Evolutionary conservation across 1,140 invertebrate genomes (phyloP).

Genomic region (Drosophila trapezifrons): DNA sequence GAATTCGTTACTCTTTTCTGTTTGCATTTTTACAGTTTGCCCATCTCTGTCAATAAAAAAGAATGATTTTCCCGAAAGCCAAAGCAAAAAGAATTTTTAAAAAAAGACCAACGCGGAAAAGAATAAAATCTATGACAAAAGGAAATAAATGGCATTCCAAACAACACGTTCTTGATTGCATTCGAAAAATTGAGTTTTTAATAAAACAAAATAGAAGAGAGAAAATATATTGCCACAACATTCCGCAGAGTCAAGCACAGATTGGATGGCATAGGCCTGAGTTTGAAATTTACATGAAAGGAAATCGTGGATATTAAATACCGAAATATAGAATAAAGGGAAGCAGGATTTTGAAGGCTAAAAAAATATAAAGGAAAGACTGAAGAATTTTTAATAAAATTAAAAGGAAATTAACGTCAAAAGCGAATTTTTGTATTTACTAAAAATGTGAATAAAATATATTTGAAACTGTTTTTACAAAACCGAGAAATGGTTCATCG

Average conservation of each 20-base stretch:
- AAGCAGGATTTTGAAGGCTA: not conserved
- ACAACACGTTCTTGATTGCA: constrained; percentile 61
- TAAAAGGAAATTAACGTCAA: too few relatives aligned
- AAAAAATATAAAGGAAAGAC: too few relatives aligned
- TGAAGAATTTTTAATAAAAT: not conserved
- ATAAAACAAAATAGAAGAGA: constrained; percentile 18
- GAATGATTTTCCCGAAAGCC: constrained; percentile 18
- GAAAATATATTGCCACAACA: constrained; percentile 31
- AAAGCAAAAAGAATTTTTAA: constrained; percentile 23
- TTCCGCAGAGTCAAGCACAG: not conserved
- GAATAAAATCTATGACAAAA: constrained; percentile 55
- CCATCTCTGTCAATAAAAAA: constrained; percentile 60
- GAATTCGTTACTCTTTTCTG: constrained; percentile 8
- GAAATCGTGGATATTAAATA: not conserved
- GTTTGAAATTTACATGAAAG: constrained; percentile 16
- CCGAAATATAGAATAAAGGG: not conserved
- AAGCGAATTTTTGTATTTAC: not conserved
- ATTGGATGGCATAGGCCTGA: not conserved
- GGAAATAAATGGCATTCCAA: constrained; percentile 19
- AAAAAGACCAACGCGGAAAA: constrained; percentile 30
- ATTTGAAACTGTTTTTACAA: too few relatives aligned
- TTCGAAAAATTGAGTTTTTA: constrained; percentile 18
- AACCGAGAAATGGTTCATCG: too few relatives aligned
- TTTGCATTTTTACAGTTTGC: constrained; percentile 30
- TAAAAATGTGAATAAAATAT: not conserved